Base-by-base conservation (phyloP, 1,140 invertebrate species). In the Aphelenchoides avenae region DNA sequence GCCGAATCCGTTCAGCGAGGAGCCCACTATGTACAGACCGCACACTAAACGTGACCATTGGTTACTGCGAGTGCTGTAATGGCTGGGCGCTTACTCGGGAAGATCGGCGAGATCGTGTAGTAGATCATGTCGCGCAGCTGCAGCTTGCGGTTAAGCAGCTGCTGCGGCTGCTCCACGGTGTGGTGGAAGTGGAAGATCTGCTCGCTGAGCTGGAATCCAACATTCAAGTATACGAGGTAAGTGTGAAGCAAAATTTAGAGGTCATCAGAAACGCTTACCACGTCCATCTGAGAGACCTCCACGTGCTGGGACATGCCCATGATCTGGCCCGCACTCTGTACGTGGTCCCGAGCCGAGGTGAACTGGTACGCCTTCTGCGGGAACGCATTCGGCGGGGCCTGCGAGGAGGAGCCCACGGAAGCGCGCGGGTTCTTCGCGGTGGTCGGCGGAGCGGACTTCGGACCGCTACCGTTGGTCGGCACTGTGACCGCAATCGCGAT, bases 1-100 rank as follows among this genome's bases (percentile, higher is more conserved):
- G 3, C 89, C 91, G 81, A 97, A 93, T 15, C 92, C 92, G 66
- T 88, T 93, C 81, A 95, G 87, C 22, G 91, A 95, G 1, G 92
- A 97, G 0, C 93, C 93, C 52, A 96, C 91, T 75, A 97, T 82
- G 78, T 60, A 60, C 30, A 60, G 34, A 27, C 57, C 57, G 36
- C 57, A 60, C 59, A 60, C 57, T 60, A 20, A 60, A 60, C 22
- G 27, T 13, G 4, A 51, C 20, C 34, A 6, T 11, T 26, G n/a
- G 20, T 11, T 11, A 11, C 29, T 11, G 42, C 29, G 13, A 18
- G 29, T 44, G 15, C 22, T n/a, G n/a, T n/a, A n/a, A n/a, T n/a
- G n/a, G n/a, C n/a, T n/a, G n/a, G 5, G 0, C 34, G 51, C 7
- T 15, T 36, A 60, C 57, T 64, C 53, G 57, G 57, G 41, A 60